These are phyloP conservation scores for Montipora sp. DNA, from an alignment of 64 coral and sea anemone genomes.

Conservation along the genomic window DNA sequence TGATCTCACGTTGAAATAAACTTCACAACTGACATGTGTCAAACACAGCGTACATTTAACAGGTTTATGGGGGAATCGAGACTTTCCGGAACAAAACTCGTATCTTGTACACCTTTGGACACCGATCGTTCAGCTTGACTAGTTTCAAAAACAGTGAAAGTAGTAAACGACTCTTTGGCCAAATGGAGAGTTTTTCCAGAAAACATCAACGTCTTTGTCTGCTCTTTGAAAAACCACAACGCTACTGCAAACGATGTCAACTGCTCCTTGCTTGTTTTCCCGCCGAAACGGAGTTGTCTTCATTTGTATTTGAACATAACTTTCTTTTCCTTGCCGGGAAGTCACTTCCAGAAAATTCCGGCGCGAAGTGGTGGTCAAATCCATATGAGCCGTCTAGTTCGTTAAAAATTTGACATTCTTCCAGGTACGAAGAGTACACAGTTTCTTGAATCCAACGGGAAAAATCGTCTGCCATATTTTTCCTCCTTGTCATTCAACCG, in stretches of 20 bases:
- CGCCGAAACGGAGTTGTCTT: conserved; percentile 35
- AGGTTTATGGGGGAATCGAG: too few relatives aligned
- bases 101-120: background rate
- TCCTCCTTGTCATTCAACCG: conserved; percentile 3
- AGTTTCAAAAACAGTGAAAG: background rate
- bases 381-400: conserved; percentile 50
- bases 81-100: background rate
- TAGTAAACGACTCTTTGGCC: background rate
- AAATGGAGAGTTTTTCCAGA: background rate
- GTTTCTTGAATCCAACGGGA: conserved; percentile 61
- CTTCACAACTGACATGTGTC: too few relatives aligned
- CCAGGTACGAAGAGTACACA: conserved; percentile 41
- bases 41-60: too few relatives aligned
- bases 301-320: background rate
- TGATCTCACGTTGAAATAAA: background rate
- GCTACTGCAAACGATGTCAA: background rate
- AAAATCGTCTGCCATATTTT: conserved; percentile 17
- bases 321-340: conserved; percentile 14
- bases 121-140: background rate
- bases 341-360: background rate
- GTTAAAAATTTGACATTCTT: conserved; percentile 65
- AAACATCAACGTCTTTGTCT: background rate
- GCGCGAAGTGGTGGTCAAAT: background rate
- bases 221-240: background rate
- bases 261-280: conserved; percentile 28